Conservation (phyloP, 2,888 invertebrate genomes). For the Drosophila merina region DNA sequence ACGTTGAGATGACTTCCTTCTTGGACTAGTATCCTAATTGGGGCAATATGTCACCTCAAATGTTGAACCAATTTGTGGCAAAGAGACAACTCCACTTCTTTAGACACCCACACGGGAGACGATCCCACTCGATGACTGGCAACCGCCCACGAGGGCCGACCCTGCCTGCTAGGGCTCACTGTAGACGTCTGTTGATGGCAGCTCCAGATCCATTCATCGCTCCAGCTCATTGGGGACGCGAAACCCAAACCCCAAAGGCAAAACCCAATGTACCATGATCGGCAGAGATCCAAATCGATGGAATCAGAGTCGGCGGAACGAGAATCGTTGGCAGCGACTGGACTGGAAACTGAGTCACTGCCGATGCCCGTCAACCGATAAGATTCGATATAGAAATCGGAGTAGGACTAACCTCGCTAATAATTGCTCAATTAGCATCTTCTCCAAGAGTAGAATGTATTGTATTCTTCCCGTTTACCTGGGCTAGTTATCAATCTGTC, state of each 20-base stretch:
- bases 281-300: conserved; percentile 54
- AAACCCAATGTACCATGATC: conserved; percentile 63
- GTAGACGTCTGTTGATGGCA: conserved; percentile 41
- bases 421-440: neutral
- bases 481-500: neutral
- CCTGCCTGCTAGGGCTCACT: neutral
- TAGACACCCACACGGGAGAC: conserved; percentile 20
- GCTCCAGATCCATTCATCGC: conserved; percentile 18
- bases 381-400: neutral
- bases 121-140: conserved; percentile 34
- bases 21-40: neutral
- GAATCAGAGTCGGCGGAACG: conserved; percentile 35
- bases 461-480: neutral
- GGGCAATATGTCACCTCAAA: neutral
- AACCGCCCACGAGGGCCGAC: conserved; percentile 18
- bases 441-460: too few species aligned
- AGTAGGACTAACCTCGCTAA: neutral
- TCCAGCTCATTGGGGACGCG: conserved; percentile 41
- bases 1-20: neutral
- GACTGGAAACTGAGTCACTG: conserved; percentile 28
- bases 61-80: conserved; percentile 9
- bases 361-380: conserved; percentile 10
- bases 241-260: neutral
- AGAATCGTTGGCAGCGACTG: conserved; percentile 14
- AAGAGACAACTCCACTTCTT: neutral